Evolutionary conservation across 2,797 vertebrate genomes (phyloP).

Genomic region (Lepus townsendii): DNA sequence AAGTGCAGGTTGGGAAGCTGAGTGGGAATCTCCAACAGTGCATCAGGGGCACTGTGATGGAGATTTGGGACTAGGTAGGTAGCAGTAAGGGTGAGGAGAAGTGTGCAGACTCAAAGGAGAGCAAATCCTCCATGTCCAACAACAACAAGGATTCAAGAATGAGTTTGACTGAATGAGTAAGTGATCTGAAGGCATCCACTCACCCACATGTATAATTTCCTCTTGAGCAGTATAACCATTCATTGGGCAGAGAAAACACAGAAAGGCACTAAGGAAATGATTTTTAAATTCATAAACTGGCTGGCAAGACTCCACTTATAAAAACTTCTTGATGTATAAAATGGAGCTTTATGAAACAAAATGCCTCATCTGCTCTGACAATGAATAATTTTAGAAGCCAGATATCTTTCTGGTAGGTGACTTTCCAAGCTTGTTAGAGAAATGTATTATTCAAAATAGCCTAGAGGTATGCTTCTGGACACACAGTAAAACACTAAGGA

Average conservation of each 20-base stretch:
- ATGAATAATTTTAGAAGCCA: constrained; percentile 73
- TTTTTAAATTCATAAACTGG: constrained; percentile 31
- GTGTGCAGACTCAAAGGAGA: neutral
- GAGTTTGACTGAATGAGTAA: neutral
- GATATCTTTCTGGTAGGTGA: constrained; percentile 60
- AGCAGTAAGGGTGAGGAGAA: neutral
- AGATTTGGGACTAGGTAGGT: neutral
- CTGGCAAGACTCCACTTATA: constrained; percentile 34
- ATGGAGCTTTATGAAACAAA: constrained; percentile 74
- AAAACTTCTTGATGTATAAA: constrained; percentile 65
- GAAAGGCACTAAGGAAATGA: constrained; percentile 36
- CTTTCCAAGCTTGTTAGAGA: constrained; percentile 72
- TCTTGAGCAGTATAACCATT: constrained; percentile 15
- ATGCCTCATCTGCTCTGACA: constrained; percentile 64
- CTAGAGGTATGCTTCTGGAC: constrained; percentile 73
- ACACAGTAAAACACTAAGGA: constrained; percentile 47
- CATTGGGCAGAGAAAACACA: neutral
- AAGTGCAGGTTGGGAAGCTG: neutral
- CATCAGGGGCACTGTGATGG: neutral
- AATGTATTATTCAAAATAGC: constrained; percentile 81
- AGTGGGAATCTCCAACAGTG: neutral
- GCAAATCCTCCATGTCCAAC: neutral
- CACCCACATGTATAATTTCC: neutral
- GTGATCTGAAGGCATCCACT: neutral
- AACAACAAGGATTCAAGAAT: neutral